phyloP scores from a whole-genome alignment of 2,888 invertebrate genomes.

The Sarcophaga carnaria region DNA sequence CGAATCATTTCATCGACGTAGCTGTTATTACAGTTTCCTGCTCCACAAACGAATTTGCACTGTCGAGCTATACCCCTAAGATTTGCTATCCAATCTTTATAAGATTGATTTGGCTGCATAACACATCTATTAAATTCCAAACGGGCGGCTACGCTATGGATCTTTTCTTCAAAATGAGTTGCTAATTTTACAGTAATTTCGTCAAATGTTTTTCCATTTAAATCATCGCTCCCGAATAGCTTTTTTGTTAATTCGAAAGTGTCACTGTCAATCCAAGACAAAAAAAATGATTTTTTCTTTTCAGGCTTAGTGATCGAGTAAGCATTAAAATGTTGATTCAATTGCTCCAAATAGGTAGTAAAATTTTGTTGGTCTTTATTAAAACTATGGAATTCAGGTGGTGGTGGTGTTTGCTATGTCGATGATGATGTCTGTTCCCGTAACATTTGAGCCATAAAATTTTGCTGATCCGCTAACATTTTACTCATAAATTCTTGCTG shows the following conservation, averaged over 20 bases:
- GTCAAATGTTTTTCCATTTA: not conserved
- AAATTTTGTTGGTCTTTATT: conserved; percentile 5
- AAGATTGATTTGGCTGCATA: not conserved
- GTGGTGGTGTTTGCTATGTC: too few species aligned
- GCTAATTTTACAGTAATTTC: not conserved
- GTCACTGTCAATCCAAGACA: not conserved
- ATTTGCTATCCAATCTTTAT: not conserved
- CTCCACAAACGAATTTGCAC: not conserved
- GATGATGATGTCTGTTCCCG: too few species aligned
- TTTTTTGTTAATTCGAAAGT: conserved; percentile 47
- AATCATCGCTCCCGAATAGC: conserved; percentile 17
- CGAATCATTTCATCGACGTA: conserved; percentile 16
- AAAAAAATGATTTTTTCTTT: conserved; percentile 15
- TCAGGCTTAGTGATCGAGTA: conserved; percentile 38
- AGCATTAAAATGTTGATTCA: conserved; percentile 52
- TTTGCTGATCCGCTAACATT: too few species aligned
- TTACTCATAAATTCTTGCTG: too few species aligned
- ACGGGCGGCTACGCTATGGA: not conserved
- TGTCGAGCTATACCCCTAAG: not conserved
- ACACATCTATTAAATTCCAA: not conserved
- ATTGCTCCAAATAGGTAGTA: conserved; percentile 18
- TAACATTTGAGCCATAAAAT: too few species aligned
- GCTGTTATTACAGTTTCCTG: not conserved
- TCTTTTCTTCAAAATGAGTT: not conserved
- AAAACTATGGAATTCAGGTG: not conserved